Evolutionary conservation across 2,113 vertebrate species (phyloP).

Genomic region (Menidia beryllina): DNA sequence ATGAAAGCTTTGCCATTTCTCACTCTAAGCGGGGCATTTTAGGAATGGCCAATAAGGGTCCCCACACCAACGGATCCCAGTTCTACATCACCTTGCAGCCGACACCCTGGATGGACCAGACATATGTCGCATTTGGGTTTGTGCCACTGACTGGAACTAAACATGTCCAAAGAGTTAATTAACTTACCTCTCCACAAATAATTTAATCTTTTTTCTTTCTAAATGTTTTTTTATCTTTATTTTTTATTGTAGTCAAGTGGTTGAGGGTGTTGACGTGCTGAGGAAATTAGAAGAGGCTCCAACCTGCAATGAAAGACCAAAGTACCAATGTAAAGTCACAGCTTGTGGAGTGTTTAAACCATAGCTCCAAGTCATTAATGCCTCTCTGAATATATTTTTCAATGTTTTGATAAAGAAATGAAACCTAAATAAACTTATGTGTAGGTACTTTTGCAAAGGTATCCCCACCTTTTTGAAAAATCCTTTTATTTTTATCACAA

Average conservation of each 20-base stretch:
- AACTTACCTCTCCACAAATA: not conserved
- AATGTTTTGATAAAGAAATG: not conserved
- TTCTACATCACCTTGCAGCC: conserved; percentile 93
- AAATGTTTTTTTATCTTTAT: conserved; percentile 44
- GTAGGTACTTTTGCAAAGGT: not conserved
- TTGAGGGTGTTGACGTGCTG: conserved; percentile 88
- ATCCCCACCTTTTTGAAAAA: not conserved
- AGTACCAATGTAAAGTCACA: conserved; percentile 78
- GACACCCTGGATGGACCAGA: conserved; percentile 86
- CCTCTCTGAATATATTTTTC: not conserved
- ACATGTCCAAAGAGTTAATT: not conserved
- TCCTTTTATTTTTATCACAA: not conserved
- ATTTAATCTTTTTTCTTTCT: not conserved
- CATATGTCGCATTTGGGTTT: conserved; percentile 92
- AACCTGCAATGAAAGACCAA: conserved; percentile 87
- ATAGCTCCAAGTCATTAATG: conserved; percentile 24
- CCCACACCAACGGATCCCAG: conserved; percentile 89
- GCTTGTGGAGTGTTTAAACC: conserved; percentile 82
- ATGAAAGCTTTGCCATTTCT: conserved; percentile 87
- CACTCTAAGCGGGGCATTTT: conserved; percentile 87
- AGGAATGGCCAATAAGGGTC: conserved; percentile 89
- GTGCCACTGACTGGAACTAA: conserved; percentile 49
- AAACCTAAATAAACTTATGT: not conserved
- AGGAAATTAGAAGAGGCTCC: conserved; percentile 81
- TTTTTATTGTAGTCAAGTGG: conserved; percentile 79